These are phyloP conservation scores for Punctoribates punctum DNA, from an alignment of 2,888 invertebrate species.

Conservation along the genomic window DNA sequence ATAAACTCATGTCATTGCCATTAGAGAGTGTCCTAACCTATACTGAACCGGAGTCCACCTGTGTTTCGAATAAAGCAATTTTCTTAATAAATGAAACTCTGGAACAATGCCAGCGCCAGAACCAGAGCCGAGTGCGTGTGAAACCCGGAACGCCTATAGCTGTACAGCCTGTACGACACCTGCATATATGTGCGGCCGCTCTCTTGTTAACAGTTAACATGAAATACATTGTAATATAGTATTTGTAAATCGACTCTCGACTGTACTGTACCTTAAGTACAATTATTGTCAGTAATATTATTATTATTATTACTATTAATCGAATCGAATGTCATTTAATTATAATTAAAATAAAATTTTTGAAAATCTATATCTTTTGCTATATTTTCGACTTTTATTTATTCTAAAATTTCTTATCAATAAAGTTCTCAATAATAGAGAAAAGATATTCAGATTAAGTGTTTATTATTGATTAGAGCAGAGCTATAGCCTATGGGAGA, in stretches of 20 bases:
- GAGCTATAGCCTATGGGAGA: neutral
- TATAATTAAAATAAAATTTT: slow-evolving; percentile 21
- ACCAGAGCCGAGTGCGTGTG: slow-evolving; percentile 12
- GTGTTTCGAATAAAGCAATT: slow-evolving; percentile 24
- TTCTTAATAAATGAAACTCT: slow-evolving; percentile 8
- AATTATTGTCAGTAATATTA: slow-evolving; percentile 1
- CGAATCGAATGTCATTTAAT: slow-evolving; percentile 23
- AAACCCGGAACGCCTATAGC: slow-evolving; percentile 35
- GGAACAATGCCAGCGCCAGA: slow-evolving; percentile 5
- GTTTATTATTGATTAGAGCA: neutral
- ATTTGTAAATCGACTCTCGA: slow-evolving; percentile 5
- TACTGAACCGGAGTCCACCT: slow-evolving; percentile 14
- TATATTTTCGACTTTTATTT: neutral
- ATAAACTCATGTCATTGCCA: slow-evolving; percentile 42
- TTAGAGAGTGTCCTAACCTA: slow-evolving; percentile 38
- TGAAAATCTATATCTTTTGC: neutral
- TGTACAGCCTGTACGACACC: slow-evolving; percentile 1
- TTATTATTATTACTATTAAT: slow-evolving; percentile 14
- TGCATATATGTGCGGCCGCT: slow-evolving; percentile 27
- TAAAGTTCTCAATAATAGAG: neutral
- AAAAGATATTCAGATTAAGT: neutral
- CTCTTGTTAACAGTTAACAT: slow-evolving; percentile 21
- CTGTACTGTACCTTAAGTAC: slow-evolving; percentile 14
- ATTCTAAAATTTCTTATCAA: neutral
- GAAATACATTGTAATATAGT: neutral